Evolutionary conservation across 2,888 invertebrate species (phyloP), one percentile per base, ranked within the genome.

Genomic region (Caenorhabditis sp.): DNA sequence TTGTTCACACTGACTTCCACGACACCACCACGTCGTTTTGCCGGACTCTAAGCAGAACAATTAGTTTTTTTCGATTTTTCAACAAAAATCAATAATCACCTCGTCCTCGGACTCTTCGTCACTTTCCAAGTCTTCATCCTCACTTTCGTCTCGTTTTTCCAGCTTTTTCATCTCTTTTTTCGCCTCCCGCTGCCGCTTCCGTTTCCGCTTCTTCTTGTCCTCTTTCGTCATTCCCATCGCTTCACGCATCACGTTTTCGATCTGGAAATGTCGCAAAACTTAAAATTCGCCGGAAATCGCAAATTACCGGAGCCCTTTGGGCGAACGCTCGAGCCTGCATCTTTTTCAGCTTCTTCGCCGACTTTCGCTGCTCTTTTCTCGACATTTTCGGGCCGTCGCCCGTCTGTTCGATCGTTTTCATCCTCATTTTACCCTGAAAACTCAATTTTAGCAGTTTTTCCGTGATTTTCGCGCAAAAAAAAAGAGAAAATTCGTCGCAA

Each of bases 311-410:
- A 11, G 59, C 53, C 65, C 39, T 70, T 46, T 79, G 52, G 7
- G 77, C 50, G 50, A 78, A 80, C 2, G 83, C 83, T 3, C 63
- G 41, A 4, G 74, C 81, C 43, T 80, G 77, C 55, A 83, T 66
- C 39, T 83, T 83, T 56, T 81, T 81, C 55, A 83, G 70, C 56
- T 83, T 70, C 59, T 81, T 83, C 6, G 79, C 71, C 13, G 79
- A 68, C 55, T 80, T 83, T 48, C 83, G 22, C 13, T 74, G 46
- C 32, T 75, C 75, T 66, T 83, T 83, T 22, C 83, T 37, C 6
- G 81, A 77, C 46, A 76, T 68, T 59, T 37, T n/a, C 7, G 52
- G 2, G 2, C 30, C 41, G 27, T 56, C 27, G 2, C 46, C 55
- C 1, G 50, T 50, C 26, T 56, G 22, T n/a, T 68, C 52, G 43